Conservation (phyloP, 1,140 invertebrate genomes). For the Diorhabda sublineata region DNA sequence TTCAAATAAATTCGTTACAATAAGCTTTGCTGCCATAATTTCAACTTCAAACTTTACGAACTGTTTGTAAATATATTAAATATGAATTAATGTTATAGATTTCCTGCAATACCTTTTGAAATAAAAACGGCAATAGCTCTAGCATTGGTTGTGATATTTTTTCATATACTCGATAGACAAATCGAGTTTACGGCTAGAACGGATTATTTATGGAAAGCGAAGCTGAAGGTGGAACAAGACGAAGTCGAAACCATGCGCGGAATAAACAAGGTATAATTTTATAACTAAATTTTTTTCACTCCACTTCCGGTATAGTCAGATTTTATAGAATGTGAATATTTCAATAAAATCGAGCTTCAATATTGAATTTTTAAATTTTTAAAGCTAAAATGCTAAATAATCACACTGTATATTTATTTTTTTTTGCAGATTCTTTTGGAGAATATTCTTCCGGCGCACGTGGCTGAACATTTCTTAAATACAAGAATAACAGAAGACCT, state of each 20-base stretch:
- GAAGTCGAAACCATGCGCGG: slow-evolving; percentile 93
- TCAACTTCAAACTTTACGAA: too few relatives aligned
- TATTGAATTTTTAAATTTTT: too few relatives aligned
- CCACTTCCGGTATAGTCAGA: too few relatives aligned
- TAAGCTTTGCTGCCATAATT: too few relatives aligned
- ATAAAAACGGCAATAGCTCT: slow-evolving; percentile 62
- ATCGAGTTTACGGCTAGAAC: slow-evolving; percentile 82
- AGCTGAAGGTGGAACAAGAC: slow-evolving; percentile 85
- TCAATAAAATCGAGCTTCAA: too few relatives aligned
- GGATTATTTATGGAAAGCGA: slow-evolving; percentile 91
- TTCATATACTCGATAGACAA: slow-evolving; percentile 79
- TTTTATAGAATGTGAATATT: too few relatives aligned
- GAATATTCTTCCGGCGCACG: slow-evolving; percentile 95
- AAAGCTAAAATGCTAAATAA: background rate
- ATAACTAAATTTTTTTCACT: too few relatives aligned
- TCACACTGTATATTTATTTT: slow-evolving; percentile 14
- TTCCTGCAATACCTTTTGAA: slow-evolving; percentile 61
- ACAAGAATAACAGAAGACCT: slow-evolving; percentile 71
- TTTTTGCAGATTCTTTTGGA: slow-evolving; percentile 71
- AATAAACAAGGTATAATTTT: slow-evolving; percentile 72
- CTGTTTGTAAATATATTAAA: background rate
- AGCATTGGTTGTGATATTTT: slow-evolving; percentile 54
- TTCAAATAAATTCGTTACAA: too few relatives aligned
- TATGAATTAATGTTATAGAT: slow-evolving; percentile 50
- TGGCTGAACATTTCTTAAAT: slow-evolving; percentile 87